Evolutionary conservation across 1,140 invertebrate species (phyloP).

Genomic region (Bemisia tabaci): DNA sequence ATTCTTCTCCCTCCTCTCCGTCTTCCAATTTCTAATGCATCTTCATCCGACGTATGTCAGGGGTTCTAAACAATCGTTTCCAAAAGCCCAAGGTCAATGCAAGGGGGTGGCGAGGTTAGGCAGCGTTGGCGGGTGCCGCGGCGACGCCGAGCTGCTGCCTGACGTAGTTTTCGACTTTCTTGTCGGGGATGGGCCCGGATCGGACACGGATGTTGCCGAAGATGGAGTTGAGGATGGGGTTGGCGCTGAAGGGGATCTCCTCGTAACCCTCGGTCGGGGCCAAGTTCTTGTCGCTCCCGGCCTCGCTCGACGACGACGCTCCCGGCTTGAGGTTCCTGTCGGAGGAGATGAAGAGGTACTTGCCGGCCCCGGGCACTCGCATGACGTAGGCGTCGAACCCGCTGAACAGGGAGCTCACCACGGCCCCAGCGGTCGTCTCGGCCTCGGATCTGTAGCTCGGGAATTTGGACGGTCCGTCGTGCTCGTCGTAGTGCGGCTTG

Average conservation of each 20-base stretch:
- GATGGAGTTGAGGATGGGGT: not conserved
- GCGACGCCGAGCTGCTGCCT: not conserved
- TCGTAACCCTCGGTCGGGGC: not conserved
- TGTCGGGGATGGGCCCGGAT: not conserved
- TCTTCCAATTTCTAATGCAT: too few species aligned
- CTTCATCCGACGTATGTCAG: too few species aligned
- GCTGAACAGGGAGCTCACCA: not conserved
- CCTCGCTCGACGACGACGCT: not conserved
- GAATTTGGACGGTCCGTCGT: not conserved
- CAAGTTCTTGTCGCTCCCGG: not conserved
- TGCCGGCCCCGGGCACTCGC: not conserved
- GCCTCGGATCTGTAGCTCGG: not conserved
- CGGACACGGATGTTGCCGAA: not conserved
- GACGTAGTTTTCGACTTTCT: not conserved
- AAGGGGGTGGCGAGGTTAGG: too few species aligned
- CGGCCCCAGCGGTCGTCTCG: not conserved
- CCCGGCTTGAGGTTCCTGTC: not conserved
- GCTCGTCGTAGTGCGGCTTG: not conserved
- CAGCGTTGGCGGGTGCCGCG: too few species aligned
- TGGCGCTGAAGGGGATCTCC: not conserved
- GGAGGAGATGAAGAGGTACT: not conserved
- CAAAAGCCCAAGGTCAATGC: too few species aligned
- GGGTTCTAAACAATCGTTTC: too few species aligned
- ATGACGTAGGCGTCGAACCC: not conserved
- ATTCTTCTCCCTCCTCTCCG: too few species aligned